These are phyloP conservation scores for Gymnodraco acuticeps DNA, from an alignment of 2,797 vertebrate genomes.

Conservation along the genomic window DNA sequence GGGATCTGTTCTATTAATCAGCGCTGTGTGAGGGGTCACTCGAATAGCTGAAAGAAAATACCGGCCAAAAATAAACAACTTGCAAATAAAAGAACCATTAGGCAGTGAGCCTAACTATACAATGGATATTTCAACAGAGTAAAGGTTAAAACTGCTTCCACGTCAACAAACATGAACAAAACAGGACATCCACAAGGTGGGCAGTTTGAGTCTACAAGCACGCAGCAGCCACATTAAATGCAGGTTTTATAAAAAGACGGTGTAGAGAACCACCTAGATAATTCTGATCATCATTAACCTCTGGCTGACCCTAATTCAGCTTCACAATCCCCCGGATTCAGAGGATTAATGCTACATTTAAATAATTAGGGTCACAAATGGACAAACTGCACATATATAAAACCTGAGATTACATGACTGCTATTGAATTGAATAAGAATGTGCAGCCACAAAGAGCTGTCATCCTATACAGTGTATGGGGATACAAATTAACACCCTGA, in stretches of 20 bases:
- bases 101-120: constrained; percentile 19
- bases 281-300: constrained; percentile 84
- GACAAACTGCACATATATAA: constrained; percentile 73
- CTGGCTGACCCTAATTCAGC: constrained; percentile 77
- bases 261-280: constrained; percentile 66
- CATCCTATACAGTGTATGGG: constrained; percentile 55
- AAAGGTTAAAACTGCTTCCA: constrained; percentile 28
- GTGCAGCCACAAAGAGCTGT: constrained; percentile 53
- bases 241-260: constrained; percentile 45
- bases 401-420: constrained; percentile 57
- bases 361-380: constrained; percentile 83
- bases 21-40: constrained; percentile 31
- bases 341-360: constrained; percentile 83
- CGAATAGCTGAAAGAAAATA: constrained; percentile 47
- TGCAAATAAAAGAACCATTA: constrained; percentile 36
- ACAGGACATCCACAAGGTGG: constrained; percentile 11
- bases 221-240: constrained; percentile 53
- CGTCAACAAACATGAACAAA: constrained; percentile 16
- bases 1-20: constrained; percentile 55
- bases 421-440: constrained; percentile 67
- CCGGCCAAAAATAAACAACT: constrained; percentile 9
- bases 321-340: constrained; percentile 76
- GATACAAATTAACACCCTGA: constrained; percentile 49
- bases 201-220: constrained; percentile 39
- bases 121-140: constrained; percentile 28